Conservation (phyloP, 2,888 invertebrate genomes). For the Embidobia sp. region DNA sequence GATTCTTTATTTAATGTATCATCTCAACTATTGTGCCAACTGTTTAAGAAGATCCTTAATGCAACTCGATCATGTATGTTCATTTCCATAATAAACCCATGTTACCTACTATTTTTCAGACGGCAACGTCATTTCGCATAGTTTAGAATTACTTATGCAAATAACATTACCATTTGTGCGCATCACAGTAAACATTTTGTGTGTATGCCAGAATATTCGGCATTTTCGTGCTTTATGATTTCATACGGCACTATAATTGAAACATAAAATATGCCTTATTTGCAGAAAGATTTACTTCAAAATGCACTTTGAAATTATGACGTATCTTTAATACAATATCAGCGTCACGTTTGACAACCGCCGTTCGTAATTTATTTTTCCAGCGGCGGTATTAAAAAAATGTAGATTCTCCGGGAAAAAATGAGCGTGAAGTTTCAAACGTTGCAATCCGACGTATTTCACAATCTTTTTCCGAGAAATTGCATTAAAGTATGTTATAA, state of each 20-base stretch:
- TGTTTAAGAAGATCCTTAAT: too few relatives aligned
- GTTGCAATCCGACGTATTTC: too few relatives aligned
- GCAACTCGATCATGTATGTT: too few relatives aligned
- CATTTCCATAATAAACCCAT: neutral
- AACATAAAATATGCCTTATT: constrained; percentile 41
- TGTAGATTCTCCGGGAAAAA: too few relatives aligned
- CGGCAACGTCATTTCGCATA: constrained; percentile 1
- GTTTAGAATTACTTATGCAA: constrained; percentile 15
- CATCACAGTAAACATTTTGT: constrained; percentile 11
- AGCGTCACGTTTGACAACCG: too few relatives aligned
- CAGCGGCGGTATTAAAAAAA: too few relatives aligned
- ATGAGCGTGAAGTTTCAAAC: too few relatives aligned
- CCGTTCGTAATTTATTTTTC: too few relatives aligned
- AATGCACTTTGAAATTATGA: constrained; percentile 24
- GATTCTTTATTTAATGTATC: too few relatives aligned
- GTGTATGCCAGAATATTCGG: constrained; percentile 12
- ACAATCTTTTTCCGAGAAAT: too few relatives aligned
- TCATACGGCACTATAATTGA: constrained; percentile 33
- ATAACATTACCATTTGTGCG: constrained; percentile 14
- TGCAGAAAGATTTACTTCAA: constrained; percentile 34
- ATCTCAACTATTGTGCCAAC: too few relatives aligned
- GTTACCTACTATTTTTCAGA: constrained; percentile 1
- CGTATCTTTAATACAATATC: constrained; percentile 18
- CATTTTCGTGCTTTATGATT: constrained; percentile 35
- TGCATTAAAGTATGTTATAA: too few relatives aligned